phyloP scores from a whole-genome alignment of 2,113 vertebrate genomes.

The Ctenomys sociabilis region DNA sequence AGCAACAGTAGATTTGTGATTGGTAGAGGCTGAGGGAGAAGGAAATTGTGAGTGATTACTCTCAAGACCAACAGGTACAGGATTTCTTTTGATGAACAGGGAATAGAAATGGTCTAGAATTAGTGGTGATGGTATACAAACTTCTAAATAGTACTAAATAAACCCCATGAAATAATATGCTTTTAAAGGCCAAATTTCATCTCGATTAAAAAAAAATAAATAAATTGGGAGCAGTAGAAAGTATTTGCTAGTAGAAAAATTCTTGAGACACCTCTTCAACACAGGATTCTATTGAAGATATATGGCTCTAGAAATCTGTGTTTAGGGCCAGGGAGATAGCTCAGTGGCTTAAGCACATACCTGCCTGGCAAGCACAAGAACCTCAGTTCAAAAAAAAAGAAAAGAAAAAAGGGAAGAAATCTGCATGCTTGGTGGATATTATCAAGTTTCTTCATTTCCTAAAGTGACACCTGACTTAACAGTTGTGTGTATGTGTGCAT shows the following conservation, averaged over 20 bases:
- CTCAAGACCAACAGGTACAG: not conserved
- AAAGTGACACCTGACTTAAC: not conserved
- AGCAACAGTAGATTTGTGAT: not conserved
- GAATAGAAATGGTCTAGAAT: not conserved
- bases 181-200: constrained; percentile 45
- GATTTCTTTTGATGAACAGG: not conserved
- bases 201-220: not conserved
- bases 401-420: too few relatives aligned
- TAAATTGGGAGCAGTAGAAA: not conserved
- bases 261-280: not conserved
- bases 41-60: not conserved
- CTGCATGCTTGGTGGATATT: not conserved
- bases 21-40: not conserved
- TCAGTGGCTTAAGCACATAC: too few relatives aligned
- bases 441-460: not conserved
- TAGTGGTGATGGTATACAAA: not conserved
- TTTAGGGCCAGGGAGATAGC: too few relatives aligned
- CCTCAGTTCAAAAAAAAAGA: too few relatives aligned
- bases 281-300: not conserved
- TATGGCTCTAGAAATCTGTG: not conserved
- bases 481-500: not conserved
- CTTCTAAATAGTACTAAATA: not conserved
- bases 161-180: not conserved
- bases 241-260: not conserved
- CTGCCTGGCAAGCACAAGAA: too few relatives aligned